phyloP scores from a whole-genome alignment of 2,797 vertebrate species.

The Molothrus ater region DNA sequence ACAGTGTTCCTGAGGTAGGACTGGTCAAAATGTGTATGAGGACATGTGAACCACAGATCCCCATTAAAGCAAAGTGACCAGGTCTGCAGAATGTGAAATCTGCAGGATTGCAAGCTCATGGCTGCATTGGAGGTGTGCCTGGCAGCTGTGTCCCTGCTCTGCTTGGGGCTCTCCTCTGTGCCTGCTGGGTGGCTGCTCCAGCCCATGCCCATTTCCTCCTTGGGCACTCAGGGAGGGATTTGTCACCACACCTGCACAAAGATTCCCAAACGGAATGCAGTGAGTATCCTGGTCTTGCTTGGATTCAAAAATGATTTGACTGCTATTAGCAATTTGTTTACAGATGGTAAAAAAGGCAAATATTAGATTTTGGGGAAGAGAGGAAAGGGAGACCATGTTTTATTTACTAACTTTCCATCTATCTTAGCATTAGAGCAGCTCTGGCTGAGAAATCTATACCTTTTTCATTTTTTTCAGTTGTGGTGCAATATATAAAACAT shows the following conservation, averaged over 20 bases:
- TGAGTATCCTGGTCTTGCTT: background rate
- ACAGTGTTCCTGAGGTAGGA: background rate
- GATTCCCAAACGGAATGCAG: background rate
- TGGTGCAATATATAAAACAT: background rate
- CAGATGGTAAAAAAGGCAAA: background rate
- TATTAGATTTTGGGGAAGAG: background rate
- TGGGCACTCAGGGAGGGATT: background rate
- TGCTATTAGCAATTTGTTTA: background rate
- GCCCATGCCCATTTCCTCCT: background rate
- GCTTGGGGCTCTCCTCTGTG: background rate
- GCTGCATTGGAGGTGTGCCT: background rate
- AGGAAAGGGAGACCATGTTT: background rate
- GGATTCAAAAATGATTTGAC: background rate
- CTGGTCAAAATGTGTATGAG: background rate
- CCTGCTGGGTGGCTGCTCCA: background rate
- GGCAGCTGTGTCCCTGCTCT: background rate
- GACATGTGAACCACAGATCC: background rate
- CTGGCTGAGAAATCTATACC: background rate
- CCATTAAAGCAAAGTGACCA: background rate
- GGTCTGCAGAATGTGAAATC: background rate
- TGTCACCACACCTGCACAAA: background rate
- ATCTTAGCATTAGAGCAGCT: background rate
- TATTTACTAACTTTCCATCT: background rate
- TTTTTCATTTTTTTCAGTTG: background rate
- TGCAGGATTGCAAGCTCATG: slow-evolving; percentile 7